These are phyloP conservation scores for Acomys russatus DNA, from an alignment of 2,797 vertebrate genomes.

Conservation along the genomic window DNA sequence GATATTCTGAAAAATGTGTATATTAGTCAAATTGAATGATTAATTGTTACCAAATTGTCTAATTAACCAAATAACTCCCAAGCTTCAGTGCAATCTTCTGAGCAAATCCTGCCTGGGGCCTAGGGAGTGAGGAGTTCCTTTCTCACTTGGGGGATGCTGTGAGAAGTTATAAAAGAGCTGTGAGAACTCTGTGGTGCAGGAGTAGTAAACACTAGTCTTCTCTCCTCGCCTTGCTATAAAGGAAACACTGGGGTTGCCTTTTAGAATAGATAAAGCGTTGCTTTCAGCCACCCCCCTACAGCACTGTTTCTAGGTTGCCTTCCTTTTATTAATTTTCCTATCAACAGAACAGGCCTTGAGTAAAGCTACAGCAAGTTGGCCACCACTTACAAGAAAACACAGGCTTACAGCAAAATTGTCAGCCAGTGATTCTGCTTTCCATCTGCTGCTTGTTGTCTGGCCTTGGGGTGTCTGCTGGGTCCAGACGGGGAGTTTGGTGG, in stretches of 20 bases:
- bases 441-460: not conserved
- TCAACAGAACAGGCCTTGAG: not conserved
- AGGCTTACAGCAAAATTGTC: not conserved
- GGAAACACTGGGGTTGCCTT: not conserved
- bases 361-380: conserved; percentile 9
- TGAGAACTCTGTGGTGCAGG: not conserved
- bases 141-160: not conserved
- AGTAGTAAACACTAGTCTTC: not conserved
- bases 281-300: not conserved
- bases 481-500: not conserved
- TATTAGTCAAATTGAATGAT: conserved; percentile 70
- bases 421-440: not conserved
- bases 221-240: not conserved
- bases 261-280: conserved; percentile 2
- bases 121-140: conserved; percentile 23
- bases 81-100: conserved; percentile 29
- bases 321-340: conserved; percentile 63
- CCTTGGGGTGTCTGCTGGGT: not conserved
- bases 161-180: conserved; percentile 33
- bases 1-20: conserved; percentile 68
- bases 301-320: not conserved
- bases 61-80: conserved; percentile 70
- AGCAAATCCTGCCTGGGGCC: not conserved
- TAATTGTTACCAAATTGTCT: conserved; percentile 71
- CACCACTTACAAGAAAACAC: not conserved